Percentiles rank a stretch among this genome's conserved stretches.
Evolutionary conservation across 2,113 vertebrate genomes (phyloP).

Genomic region (Osmerus mordax): DNA sequence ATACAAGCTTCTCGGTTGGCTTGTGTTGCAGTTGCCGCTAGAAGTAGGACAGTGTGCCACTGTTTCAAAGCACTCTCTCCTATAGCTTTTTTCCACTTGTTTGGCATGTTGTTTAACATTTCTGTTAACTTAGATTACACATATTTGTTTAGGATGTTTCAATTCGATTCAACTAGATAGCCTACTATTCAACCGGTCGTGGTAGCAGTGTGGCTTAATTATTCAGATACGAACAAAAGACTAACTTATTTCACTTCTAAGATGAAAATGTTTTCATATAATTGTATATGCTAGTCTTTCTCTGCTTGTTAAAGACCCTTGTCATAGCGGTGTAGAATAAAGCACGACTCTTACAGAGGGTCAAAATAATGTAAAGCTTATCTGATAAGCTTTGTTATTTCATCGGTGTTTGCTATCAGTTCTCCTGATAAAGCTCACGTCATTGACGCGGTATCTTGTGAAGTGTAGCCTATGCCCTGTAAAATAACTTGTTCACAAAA

Average conservation of each 20-base stretch:
- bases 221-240: no score
- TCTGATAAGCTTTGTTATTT: slow-evolving; percentile 29
- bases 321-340: background rate
- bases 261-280: no score
- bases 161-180: background rate
- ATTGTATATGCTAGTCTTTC: no score
- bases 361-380: slow-evolving; percentile 8
- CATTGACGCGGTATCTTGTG: background rate
- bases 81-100: slow-evolving; percentile 16
- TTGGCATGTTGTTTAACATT: background rate
- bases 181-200: no score
- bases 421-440: slow-evolving; percentile 14
- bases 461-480: background rate
- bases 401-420: background rate
- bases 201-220: no score
- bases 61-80: slow-evolving; percentile 36
- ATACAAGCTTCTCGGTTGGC: slow-evolving; percentile 39
- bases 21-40: slow-evolving; percentile 38
- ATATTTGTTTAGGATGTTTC: background rate
- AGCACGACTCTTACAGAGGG: background rate
- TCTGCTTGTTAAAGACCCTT: background rate
- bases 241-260: no score
- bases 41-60: slow-evolving; percentile 63
- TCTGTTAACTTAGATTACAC: background rate
- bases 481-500: background rate